Evolutionary conservation across 2,888 invertebrate species (phyloP).

Genomic region (Tiphia femorata): DNA sequence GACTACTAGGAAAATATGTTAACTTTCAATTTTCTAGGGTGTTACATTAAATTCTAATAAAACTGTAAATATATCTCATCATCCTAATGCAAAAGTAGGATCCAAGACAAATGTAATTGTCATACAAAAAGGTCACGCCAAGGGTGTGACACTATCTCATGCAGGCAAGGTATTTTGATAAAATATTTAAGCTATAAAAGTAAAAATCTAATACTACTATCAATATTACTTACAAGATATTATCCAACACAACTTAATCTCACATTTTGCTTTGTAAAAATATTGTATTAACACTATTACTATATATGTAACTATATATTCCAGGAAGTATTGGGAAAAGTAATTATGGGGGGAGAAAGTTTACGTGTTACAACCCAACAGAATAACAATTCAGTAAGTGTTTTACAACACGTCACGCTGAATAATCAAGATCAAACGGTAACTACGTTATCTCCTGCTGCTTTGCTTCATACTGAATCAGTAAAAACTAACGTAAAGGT

Average conservation of each 20-base stretch:
- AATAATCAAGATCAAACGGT: constrained; percentile 55
- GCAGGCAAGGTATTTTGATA: constrained; percentile 58
- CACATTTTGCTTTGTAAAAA: neutral
- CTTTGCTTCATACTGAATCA: constrained; percentile 43
- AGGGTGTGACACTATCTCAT: constrained; percentile 67
- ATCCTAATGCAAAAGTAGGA: constrained; percentile 57
- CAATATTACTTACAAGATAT: neutral
- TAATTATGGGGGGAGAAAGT: constrained; percentile 63
- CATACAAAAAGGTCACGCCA: constrained; percentile 73
- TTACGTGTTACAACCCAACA: constrained; percentile 54
- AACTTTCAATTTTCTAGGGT: constrained; percentile 42
- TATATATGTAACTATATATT: too few species aligned
- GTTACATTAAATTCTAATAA: constrained; percentile 53
- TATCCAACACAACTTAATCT: neutral
- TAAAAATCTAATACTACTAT: too few species aligned
- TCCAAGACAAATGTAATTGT: constrained; percentile 75
- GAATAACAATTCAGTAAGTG: constrained; percentile 44
- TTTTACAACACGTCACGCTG: constrained; percentile 49
- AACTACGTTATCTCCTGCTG: constrained; percentile 39
- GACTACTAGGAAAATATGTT: constrained; percentile 1
- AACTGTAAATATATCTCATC: constrained; percentile 53
- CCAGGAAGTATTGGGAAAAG: constrained; percentile 63
- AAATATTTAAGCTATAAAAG: too few species aligned
- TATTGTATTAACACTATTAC: constrained; percentile 6
- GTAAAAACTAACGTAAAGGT: constrained; percentile 48